phyloP scores from a whole-genome alignment of 2,797 vertebrate species.

The Buceros bicornis region DNA sequence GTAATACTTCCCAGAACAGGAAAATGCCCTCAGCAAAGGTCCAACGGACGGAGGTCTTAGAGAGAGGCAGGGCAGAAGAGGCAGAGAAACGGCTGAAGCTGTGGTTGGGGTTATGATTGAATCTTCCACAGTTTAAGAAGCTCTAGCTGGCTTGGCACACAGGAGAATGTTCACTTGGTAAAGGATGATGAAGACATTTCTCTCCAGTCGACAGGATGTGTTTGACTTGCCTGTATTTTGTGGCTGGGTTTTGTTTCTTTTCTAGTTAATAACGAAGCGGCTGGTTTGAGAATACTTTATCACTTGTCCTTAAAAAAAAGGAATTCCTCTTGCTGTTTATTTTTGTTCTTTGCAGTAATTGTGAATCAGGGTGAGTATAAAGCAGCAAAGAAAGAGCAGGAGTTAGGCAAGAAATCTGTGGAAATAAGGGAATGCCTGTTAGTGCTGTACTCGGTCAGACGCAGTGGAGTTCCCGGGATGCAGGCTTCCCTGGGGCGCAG shows the following conservation, averaged over 20 bases:
- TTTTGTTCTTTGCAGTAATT: neutral
- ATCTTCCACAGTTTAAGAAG: neutral
- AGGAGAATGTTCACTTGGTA: neutral
- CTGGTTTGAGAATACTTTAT: neutral
- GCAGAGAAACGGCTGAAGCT: neutral
- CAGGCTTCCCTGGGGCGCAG: neutral
- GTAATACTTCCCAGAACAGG: neutral
- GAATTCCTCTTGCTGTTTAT: neutral
- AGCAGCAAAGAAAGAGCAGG: neutral
- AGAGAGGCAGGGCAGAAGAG: neutral
- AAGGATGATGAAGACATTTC: neutral
- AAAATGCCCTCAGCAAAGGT: neutral
- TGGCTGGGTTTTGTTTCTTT: neutral
- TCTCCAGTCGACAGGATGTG: neutral
- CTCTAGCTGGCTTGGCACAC: neutral
- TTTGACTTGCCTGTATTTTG: neutral
- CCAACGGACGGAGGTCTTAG: neutral
- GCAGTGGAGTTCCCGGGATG: neutral
- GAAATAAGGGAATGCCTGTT: rapidly evolving
- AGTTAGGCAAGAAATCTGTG: neutral
- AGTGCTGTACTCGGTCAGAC: neutral
- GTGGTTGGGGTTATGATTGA: neutral
- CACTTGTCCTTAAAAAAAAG: neutral
- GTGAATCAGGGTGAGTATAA: neutral
- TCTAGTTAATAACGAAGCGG: neutral